Evolutionary conservation across 2,888 invertebrate species (phyloP), one percentile per base, ranked within the genome.

Genomic region (Cephus spinipes): DNA sequence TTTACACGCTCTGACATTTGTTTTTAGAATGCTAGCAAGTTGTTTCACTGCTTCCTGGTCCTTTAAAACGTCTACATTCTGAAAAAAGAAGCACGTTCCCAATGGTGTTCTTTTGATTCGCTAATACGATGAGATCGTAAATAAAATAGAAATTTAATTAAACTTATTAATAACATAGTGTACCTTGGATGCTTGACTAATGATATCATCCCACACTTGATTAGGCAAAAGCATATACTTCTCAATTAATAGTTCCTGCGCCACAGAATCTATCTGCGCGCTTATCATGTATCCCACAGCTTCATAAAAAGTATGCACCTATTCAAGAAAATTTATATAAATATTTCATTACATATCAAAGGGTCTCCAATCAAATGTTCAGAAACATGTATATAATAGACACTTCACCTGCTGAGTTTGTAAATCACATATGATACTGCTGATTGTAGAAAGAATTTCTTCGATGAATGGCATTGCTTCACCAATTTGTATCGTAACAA

Each of bases 231-330:
- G 93, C 99, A 99, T 99, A 89, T 99, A 98, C 88, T 98, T 97
- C 89, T 99, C 98, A 89, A 99, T 99, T 69, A 99, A 94, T 83
- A 95, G 95, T 91, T 99, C 98, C 92, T 99, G 99, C 68, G 96
- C 95, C 74, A 96, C 94, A 88, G 96, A 95, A 92, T 99, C 98
- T 30, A 96, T 94, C 92, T 99, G 98, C 73, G 99, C 98, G 90
- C 97, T 97, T 89, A 99, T 99, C 98, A 99, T 99, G 91, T 98
- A 97, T 34, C 99, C 99, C 76, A 99, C 98, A 69, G 99, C 99
- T 93, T 99, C 99, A 92, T 99, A 99, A 93, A 99, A 99, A 74
- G 99, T 99, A 92, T 99, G 99, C 69, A 96, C 95, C 92, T 92
- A 80, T 77, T 80, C 77, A 73, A 79, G 36, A 69, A 71, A 79